Evolutionary conservation across 2,113 vertebrate species (phyloP).

Genomic region (Hucho hucho): DNA sequence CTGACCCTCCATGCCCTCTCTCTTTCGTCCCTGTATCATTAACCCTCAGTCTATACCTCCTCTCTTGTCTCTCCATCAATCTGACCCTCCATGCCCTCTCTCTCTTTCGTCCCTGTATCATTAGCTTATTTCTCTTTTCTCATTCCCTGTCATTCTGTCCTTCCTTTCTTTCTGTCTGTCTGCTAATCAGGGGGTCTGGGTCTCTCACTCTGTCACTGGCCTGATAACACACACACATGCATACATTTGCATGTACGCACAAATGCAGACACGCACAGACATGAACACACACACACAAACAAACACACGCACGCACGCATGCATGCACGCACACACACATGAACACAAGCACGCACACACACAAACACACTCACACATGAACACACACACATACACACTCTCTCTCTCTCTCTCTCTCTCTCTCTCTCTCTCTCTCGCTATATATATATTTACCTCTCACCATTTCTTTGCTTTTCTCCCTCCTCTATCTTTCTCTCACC

Average conservation of each 20-base stretch:
- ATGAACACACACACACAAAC: not conserved
- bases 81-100: not conserved
- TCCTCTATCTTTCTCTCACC: not conserved
- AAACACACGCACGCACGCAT: too few species aligned
- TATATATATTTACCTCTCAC: not conserved
- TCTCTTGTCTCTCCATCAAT: not conserved
- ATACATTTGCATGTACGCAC: not conserved
- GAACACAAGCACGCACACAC: too few species aligned
- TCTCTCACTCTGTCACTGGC: not conserved
- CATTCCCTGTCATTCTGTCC: not conserved
- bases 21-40: not conserved
- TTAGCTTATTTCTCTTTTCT: not conserved
- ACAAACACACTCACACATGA: too few species aligned
- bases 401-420: not conserved
- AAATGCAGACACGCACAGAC: not conserved
- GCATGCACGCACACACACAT: not conserved
- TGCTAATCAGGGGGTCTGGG: not conserved
- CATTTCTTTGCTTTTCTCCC: not conserved
- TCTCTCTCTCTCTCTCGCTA: not conserved
- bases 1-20: not conserved
- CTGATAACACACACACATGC: not conserved
- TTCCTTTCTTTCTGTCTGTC: not conserved
- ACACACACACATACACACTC: not conserved
- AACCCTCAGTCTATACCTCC: not conserved
- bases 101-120: not conserved